Evolutionary conservation across 2,888 invertebrate genomes (phyloP).

Genomic region (Eristalinus aeneus): DNA sequence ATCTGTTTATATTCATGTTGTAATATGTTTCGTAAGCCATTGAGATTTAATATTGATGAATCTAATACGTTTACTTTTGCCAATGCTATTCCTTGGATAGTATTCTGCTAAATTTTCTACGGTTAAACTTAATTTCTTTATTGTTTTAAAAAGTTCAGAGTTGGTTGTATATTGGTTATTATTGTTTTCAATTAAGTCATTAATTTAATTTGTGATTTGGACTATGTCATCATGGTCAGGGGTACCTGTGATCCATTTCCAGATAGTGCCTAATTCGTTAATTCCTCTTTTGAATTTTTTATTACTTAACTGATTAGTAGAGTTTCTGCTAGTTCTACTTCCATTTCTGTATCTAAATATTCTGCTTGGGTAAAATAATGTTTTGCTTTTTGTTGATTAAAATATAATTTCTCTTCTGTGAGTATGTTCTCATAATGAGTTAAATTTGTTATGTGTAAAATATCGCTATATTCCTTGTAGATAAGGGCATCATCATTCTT

Average conservation of each 20-base stretch:
- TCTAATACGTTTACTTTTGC: not conserved
- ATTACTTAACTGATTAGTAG: not conserved
- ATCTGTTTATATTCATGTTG: not conserved
- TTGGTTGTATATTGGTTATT: constrained; percentile 7
- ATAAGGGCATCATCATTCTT: not conserved
- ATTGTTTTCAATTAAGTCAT: not conserved
- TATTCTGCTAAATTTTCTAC: not conserved
- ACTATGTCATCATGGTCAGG: constrained; percentile 2
- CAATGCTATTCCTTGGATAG: not conserved
- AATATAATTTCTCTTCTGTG: not conserved
- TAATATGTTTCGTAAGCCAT: too few relatives aligned
- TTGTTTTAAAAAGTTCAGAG: not conserved
- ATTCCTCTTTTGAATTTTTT: too few relatives aligned
- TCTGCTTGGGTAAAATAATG: not conserved
- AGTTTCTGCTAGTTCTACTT: too few relatives aligned
- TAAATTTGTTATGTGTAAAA: not conserved
- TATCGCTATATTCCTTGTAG: not conserved
- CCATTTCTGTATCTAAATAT: not conserved
- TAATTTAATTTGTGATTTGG: not conserved
- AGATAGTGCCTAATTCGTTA: not conserved
- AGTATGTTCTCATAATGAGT: not conserved
- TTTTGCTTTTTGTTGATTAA: not conserved
- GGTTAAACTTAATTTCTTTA: not conserved
- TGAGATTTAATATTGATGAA: not conserved
- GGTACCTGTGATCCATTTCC: not conserved